phyloP scores from a whole-genome alignment of 2,888 invertebrate species.

The Cheilosia soror region DNA sequence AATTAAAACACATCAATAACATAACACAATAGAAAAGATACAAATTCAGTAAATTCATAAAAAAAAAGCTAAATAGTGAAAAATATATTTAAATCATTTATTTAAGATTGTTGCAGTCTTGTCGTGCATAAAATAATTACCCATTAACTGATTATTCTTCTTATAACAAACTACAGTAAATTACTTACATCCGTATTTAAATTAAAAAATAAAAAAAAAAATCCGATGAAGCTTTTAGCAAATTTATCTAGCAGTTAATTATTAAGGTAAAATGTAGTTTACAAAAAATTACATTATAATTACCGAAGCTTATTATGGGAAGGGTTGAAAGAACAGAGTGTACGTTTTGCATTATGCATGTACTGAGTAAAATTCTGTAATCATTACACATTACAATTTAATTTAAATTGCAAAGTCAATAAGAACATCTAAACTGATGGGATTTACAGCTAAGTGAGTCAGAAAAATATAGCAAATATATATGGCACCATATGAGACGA shows the following conservation, averaged over 20 bases:
- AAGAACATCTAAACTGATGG: too few species aligned
- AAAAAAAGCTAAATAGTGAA: constrained; percentile 11
- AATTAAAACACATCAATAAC: constrained; percentile 6
- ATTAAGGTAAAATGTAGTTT: constrained; percentile 25
- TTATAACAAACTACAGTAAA: constrained; percentile 31
- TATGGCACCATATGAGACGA: too few species aligned
- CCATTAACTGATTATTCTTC: neutral
- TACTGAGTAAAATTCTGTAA: too few species aligned
- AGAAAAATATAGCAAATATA: too few species aligned
- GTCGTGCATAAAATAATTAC: constrained; percentile 15
- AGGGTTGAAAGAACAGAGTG: neutral
- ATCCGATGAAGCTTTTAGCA: constrained; percentile 29
- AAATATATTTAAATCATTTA: constrained; percentile 29
- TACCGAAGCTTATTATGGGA: neutral
- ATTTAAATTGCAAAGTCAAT: too few species aligned
- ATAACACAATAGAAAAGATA: constrained; percentile 30
- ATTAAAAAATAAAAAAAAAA: neutral
- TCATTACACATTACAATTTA: too few species aligned
- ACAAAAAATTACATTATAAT: constrained; percentile 9
- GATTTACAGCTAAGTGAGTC: too few species aligned
- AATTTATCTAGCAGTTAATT: constrained; percentile 13
- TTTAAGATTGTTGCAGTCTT: constrained; percentile 11
- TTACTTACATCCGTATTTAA: constrained; percentile 23
- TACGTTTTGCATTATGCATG: neutral
- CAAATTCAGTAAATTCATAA: neutral